Conservation (phyloP, 2,888 invertebrate species). For the Xylota segnis region DNA sequence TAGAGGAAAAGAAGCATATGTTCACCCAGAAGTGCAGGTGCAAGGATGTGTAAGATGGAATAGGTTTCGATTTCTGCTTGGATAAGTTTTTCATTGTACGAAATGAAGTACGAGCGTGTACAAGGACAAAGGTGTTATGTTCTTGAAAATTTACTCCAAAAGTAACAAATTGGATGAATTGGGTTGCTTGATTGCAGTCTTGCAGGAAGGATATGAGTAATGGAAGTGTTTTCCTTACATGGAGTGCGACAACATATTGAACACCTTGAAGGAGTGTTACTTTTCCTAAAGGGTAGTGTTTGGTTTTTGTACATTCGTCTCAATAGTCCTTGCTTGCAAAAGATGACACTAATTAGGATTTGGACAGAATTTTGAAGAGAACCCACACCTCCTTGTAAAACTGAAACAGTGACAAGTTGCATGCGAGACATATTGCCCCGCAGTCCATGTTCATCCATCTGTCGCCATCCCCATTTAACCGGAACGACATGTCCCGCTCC, state of each 20-base stretch:
- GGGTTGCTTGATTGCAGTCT: neutral
- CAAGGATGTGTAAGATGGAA: conserved; percentile 35
- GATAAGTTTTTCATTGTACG: conserved; percentile 33
- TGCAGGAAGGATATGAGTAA: neutral
- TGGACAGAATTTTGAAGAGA: neutral
- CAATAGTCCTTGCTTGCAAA: too few relatives aligned
- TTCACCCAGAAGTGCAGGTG: conserved; percentile 21
- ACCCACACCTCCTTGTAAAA: neutral
- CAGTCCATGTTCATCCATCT: conserved; percentile 43
- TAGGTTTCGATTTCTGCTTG: conserved; percentile 44
- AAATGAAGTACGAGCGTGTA: conserved; percentile 19
- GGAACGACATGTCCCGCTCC: neutral
- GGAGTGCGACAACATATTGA: too few relatives aligned
- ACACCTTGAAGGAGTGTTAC: neutral
- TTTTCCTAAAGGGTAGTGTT: neutral
- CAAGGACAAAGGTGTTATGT: neutral
- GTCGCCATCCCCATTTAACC: neutral
- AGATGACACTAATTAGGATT: neutral
- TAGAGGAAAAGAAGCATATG: neutral
- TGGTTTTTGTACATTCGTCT: too few relatives aligned
- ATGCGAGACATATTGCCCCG: neutral
- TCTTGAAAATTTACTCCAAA: conserved; percentile 16
- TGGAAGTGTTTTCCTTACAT: neutral
- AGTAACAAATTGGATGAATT: conserved; percentile 34
- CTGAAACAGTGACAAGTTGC: neutral